Evolutionary conservation across 1,140 invertebrate species (phyloP), one percentile per base, ranked within the genome.

Genomic region (Dendrolimus punctatus): DNA sequence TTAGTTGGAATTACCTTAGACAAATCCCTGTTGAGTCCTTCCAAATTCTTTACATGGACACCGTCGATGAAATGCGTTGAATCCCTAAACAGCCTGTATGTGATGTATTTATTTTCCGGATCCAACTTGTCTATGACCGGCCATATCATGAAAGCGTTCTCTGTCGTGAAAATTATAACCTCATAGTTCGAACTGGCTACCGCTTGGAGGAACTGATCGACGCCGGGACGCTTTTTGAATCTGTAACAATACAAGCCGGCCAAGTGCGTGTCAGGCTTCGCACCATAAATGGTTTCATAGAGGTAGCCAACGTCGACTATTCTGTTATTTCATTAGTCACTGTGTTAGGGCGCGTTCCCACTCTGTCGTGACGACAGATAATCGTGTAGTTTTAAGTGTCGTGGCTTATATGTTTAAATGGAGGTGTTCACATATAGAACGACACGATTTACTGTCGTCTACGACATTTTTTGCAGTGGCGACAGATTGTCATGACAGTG

Each of bases 171-270:
- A 40, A 99, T 92, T 8, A 99, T 97, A 61, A 99, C 92, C 91
- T 99, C 99, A 88, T 98, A 99, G 53, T 95, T 87, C 36, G 96
- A 95, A 47, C 94, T 93, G 23, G 93, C 94, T 46, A 98, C 90
- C 69, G 96, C 92, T 69, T 97, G 94, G 9, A 99, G 87, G 77
- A 99, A 99, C 66, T 96, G 93, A 75, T 99, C 97, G 0, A 99
- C 91, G 42, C 96, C 97, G 6, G 98, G 98, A 47, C 99, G 90
- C 80, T 99, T 99, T 87, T 99, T 99, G 85, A 99, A 99, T 60
- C 96, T 96, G 82, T 37, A 89, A 85, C 23, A 23, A 23, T 23
- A 23, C 3, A 23, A 23, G 3, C 23, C 23, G 23, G 23, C 23
- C 23, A 23, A 23, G 23, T 23, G 23, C 23, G 23, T 23, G 23